A percentile compares a stretch with the other conserved stretches of the same genome.
These are phyloP conservation scores for Indri indri DNA, from an alignment of 2,113 vertebrate genomes.

Conservation along the genomic window DNA sequence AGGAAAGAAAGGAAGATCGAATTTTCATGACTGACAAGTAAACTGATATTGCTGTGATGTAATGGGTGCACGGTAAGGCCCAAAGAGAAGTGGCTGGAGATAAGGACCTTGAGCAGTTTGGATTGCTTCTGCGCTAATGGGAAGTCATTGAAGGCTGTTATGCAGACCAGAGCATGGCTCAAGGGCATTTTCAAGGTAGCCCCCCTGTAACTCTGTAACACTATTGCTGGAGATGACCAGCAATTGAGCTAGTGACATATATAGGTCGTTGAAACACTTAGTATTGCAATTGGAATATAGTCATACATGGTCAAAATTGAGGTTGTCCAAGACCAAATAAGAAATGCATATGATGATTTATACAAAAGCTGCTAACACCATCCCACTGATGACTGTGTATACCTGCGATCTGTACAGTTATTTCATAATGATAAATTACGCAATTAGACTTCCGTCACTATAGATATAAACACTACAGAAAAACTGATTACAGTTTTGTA, in stretches of 20 bases:
- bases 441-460: constrained; percentile 66
- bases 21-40: not conserved
- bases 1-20: not conserved
- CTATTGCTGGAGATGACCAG: not conserved
- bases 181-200: not conserved
- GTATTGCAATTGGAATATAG: not conserved
- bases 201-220: not conserved
- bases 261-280: not conserved
- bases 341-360: constrained; percentile 5
- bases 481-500: constrained; percentile 62
- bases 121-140: not conserved
- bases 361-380: not conserved
- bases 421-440: constrained; percentile 67
- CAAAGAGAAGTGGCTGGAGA: not conserved
- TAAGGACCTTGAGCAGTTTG: not conserved
- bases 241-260: not conserved
- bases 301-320: not conserved
- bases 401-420: constrained; percentile 47
- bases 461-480: constrained; percentile 63
- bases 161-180: not conserved
- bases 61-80: rapidly evolving
- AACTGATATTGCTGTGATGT: not conserved
- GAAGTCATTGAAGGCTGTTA: not conserved
- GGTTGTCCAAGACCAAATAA: not conserved
- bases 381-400: not conserved